Percentiles rank a stretch among this genome's conserved stretches.
These are phyloP conservation scores for Drosophila nebulosa DNA, from an alignment of 1,140 invertebrate species.

Conservation along the genomic window DNA sequence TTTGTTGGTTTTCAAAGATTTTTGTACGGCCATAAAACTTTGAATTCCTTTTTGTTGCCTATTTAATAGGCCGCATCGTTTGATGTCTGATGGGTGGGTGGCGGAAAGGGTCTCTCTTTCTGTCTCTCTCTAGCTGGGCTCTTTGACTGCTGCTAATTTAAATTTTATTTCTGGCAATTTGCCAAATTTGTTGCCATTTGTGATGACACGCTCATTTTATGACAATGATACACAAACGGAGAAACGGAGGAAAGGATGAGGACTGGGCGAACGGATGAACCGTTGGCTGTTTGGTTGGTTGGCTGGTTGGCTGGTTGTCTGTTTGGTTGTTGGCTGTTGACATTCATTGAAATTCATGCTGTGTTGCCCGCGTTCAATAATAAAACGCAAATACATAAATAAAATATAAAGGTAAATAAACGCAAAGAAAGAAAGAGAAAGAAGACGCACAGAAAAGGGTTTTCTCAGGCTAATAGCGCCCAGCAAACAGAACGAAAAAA, in stretches of 20 bases:
- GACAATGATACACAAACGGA: slow-evolving; percentile 52
- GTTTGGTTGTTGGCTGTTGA: slow-evolving; percentile 31
- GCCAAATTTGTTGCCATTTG: slow-evolving; percentile 76
- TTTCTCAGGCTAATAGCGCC: slow-evolving; percentile 58
- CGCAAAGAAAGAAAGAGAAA: slow-evolving; percentile 26
- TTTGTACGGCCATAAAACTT: not conserved
- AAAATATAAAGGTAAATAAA: slow-evolving; percentile 80
- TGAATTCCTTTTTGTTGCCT: not conserved
- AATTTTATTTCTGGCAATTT: slow-evolving; percentile 79
- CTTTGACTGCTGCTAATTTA: slow-evolving; percentile 62
- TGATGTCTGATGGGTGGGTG: not conserved
- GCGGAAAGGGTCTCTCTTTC: not conserved
- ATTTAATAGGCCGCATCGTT: slow-evolving; percentile 54
- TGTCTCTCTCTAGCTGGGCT: not conserved
- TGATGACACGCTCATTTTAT: slow-evolving; percentile 75
- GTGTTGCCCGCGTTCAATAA: slow-evolving; percentile 70
- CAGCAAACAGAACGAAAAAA: not conserved
- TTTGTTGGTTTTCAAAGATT: not conserved
- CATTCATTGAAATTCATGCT: slow-evolving; percentile 78
- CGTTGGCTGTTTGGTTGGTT: too few relatives aligned
- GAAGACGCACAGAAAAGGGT: slow-evolving; percentile 44
- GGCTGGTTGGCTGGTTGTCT: not conserved
- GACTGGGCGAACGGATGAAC: not conserved
- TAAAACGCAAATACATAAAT: slow-evolving; percentile 78
- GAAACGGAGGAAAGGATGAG: too few relatives aligned